These are phyloP conservation scores for Ladona fulva DNA, from an alignment of 1,140 invertebrate species.

Conservation along the genomic window DNA sequence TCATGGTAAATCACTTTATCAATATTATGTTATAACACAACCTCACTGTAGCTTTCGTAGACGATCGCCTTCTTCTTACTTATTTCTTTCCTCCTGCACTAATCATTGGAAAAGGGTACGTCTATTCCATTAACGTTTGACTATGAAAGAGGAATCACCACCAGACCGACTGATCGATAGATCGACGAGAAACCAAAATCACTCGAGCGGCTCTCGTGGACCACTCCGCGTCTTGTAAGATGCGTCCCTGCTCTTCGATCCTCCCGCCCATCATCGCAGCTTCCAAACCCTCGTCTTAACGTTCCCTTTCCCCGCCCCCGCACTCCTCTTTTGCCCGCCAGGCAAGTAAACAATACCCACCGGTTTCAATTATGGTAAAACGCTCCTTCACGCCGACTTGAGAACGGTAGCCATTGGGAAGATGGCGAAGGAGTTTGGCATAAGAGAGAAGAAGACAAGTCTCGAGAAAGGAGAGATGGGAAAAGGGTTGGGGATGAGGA, in stretches of 20 bases:
- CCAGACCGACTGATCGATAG: no score
- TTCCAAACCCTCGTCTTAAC: background rate
- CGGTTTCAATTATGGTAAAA: slow-evolving; percentile 10
- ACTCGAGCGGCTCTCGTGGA: no score
- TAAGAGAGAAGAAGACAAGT: background rate
- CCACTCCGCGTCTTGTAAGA: no score
- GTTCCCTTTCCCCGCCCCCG: background rate
- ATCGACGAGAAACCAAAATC: no score
- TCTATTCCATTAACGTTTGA: no score
- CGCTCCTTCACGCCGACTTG: slow-evolving; percentile 1
- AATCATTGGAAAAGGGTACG: no score
- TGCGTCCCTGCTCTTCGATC: background rate
- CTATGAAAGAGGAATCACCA: no score
- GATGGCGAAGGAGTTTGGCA: background rate
- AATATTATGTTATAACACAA: no score
- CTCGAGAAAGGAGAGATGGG: background rate
- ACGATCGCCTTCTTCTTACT: no score
- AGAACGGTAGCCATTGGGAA: background rate
- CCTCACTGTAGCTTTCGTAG: no score
- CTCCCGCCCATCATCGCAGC: background rate
- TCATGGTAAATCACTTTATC: no score
- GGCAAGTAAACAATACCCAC: slow-evolving; percentile 8
- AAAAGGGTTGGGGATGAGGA: background rate
- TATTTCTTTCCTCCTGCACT: no score
- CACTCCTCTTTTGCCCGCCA: background rate